phyloP scores from a whole-genome alignment of 2,113 vertebrate species.

The Crypturellus undulatus region DNA sequence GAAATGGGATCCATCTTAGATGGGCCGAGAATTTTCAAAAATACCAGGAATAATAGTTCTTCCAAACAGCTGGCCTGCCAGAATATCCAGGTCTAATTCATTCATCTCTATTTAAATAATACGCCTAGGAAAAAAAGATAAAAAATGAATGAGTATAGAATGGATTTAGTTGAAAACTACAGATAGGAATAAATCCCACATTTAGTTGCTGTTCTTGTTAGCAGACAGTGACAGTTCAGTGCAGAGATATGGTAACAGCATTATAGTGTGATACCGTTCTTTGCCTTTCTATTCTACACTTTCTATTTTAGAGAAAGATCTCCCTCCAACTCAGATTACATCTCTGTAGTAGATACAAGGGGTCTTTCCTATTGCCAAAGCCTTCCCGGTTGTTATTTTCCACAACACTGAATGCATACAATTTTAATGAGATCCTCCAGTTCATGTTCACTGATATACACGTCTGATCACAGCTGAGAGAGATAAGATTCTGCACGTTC shows the following conservation, averaged over 20 bases:
- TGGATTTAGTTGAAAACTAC: background rate
- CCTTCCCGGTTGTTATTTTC: background rate
- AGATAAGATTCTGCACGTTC: background rate
- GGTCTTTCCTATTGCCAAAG: background rate
- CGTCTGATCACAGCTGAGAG: background rate
- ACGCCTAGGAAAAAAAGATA: background rate
- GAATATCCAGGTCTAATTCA: background rate
- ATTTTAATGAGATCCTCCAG: background rate
- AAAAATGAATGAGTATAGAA: background rate
- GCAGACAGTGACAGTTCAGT: background rate
- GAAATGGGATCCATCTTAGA: background rate
- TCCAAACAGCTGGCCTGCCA: background rate
- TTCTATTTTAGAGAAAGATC: background rate
- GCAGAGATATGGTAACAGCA: background rate
- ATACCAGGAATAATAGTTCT: background rate
- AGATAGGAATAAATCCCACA: background rate
- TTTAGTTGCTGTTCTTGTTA: background rate
- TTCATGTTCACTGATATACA: background rate
- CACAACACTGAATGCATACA: background rate
- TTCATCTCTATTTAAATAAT: constrained; percentile 12
- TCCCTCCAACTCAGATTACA: background rate
- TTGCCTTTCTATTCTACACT: background rate
- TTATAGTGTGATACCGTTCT: background rate
- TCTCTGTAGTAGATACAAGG: background rate
- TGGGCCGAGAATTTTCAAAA: background rate